Base-by-base conservation (phyloP, 2,888 invertebrate genomes). In the Hyposoter dolosus region DNA sequence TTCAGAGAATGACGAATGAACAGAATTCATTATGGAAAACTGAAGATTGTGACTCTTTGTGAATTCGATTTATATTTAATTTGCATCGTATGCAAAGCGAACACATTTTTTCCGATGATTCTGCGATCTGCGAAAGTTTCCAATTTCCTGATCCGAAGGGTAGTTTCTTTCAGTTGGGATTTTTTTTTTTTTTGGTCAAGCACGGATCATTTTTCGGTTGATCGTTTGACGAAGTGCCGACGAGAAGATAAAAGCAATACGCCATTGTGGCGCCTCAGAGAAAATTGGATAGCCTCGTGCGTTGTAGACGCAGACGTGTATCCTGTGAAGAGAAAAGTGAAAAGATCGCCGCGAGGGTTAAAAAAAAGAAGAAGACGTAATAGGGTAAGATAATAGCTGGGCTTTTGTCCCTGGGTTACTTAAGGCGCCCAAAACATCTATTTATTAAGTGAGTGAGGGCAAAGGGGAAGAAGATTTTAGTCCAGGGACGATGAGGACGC, bases 201-300 rank as follows among this genome's bases (percentile, higher is more conserved):
- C 45, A 47, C 50, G 45, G 45, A 68, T 35, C 17, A 28, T 72
- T 72, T 28, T 35, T 71, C 19, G 19, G 19, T 35, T 15, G 53
- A 4, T 53, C 56, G 40, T 80, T 69, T 80, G 69, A 80, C 53
- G 63, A 60, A 71, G 60, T 72, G 84, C 75, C 76, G 82, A 75
- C 65, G 68, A 68, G 53, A 53, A 63, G 28, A 45, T n/a, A 47
- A 81, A 60, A 53, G 60, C 84, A 84, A 79, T 75, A 81, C 82
- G 85, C 77, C 88, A 69, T 72, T 82, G 72, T 77, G 89, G 88
- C 88, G 88, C 86, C 86, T 77, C 56, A 23, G 71, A 81, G 86
- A 86, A 88, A 86, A 88, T 83, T 81, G 81, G 76, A 83, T 63
- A 69, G 75, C 17, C 77, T 77, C 50, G 50, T 15, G 40, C 23